phyloP scores from a whole-genome alignment of 2,888 invertebrate species.

The Monoplex corrugatus region DNA sequence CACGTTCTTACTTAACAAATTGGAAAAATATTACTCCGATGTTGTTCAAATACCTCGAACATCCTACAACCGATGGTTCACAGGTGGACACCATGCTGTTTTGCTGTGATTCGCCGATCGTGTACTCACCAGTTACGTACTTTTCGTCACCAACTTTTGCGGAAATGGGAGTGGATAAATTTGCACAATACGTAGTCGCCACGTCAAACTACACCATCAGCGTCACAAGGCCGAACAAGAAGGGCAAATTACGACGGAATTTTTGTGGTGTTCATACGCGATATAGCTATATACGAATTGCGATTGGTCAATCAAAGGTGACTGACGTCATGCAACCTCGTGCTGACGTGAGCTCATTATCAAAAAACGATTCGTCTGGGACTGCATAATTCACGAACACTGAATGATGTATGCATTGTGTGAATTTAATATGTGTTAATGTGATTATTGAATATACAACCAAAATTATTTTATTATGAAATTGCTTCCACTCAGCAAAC shows the following conservation, averaged over 20 bases:
- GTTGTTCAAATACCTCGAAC: slow-evolving; percentile 41
- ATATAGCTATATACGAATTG: slow-evolving; percentile 45
- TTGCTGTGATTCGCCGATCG: slow-evolving; percentile 79
- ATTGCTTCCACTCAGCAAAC: background rate
- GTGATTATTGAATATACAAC: background rate
- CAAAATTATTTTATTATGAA: background rate
- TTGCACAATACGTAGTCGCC: slow-evolving; percentile 90
- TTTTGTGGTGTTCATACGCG: slow-evolving; percentile 66
- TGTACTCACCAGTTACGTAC: slow-evolving; percentile 89
- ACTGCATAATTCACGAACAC: background rate
- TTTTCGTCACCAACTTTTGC: slow-evolving; percentile 96
- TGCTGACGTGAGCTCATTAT: slow-evolving; percentile 59
- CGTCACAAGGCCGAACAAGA: slow-evolving; percentile 77
- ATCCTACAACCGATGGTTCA: slow-evolving; percentile 20
- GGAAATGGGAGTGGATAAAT: slow-evolving; percentile 96
- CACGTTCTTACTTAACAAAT: slow-evolving; percentile 47
- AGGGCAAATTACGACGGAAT: slow-evolving; percentile 64
- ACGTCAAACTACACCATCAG: slow-evolving; percentile 81
- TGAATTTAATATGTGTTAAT: background rate
- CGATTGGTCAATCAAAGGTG: slow-evolving; percentile 59
- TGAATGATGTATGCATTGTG: background rate
- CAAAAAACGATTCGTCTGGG: slow-evolving; percentile 43
- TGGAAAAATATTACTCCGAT: slow-evolving; percentile 25
- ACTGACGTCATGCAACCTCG: slow-evolving; percentile 67
- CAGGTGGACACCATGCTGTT: slow-evolving; percentile 63